Evolutionary conservation across 2,113 vertebrate species (phyloP).

Genomic region (Gymnogyps californianus): DNA sequence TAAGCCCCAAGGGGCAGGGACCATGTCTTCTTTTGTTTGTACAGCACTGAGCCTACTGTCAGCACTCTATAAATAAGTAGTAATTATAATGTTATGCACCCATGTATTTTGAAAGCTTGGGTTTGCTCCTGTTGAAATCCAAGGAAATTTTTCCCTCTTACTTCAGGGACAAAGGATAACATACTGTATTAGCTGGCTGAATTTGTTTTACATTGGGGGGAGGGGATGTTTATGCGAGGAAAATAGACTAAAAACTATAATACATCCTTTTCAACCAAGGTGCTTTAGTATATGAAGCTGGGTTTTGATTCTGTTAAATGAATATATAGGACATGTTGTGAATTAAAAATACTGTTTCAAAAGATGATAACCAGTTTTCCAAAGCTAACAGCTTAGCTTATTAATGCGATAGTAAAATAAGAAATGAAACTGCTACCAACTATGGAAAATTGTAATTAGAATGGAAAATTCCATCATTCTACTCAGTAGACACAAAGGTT

Average conservation of each 20-base stretch:
- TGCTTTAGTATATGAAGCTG: not conserved
- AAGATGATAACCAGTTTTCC: conserved; percentile 49
- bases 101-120: conserved; percentile 41
- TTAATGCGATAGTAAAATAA: conserved; percentile 30
- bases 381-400: conserved; percentile 2
- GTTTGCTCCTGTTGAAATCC: conserved; percentile 24
- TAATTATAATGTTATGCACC: conserved; percentile 30
- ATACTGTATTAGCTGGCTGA: not conserved
- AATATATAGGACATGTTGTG: not conserved
- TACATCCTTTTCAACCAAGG: not conserved
- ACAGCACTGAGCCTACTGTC: conserved; percentile 53
- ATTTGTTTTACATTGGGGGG: not conserved
- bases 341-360: conserved; percentile 21
- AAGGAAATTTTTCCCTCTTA: not conserved
- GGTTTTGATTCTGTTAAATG: conserved; percentile 4
- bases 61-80: conserved; percentile 63
- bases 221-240: not conserved
- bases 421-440: conserved; percentile 29
- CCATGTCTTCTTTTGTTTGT: conserved; percentile 61
- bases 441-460: conserved; percentile 58
- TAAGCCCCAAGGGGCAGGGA: conserved; percentile 46
- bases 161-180: conserved; percentile 11
- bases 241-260: conserved; percentile 22
- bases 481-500: conserved; percentile 39
- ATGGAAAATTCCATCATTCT: conserved; percentile 59